A percentile compares a stretch with the other conserved stretches of the same genome.
Conservation (phyloP, 2,113 vertebrate species). For the Dicerorhinus sumatrensis region DNA sequence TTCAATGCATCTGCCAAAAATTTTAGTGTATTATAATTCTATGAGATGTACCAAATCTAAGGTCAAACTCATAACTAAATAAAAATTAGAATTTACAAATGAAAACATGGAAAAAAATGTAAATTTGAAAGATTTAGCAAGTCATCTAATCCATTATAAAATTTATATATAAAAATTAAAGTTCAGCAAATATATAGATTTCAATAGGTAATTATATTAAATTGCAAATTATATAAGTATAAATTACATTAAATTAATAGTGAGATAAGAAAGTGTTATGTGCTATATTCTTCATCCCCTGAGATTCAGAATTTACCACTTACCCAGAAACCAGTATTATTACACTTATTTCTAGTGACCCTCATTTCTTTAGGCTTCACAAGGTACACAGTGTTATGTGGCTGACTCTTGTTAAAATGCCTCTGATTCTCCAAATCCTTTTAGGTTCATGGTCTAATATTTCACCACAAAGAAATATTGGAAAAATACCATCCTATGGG, state of each 20-base stretch:
- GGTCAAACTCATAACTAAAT: no score
- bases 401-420: neutral
- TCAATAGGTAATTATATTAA: neutral
- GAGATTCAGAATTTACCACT: neutral
- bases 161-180: neutral
- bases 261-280: neutral
- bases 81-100: neutral
- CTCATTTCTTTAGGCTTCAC: neutral
- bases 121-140: neutral
- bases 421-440: no score
- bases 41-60: accelerated
- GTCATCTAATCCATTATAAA: neutral
- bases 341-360: neutral
- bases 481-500: neutral
- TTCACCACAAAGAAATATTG: neutral
- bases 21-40: neutral
- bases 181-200: neutral
- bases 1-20: accelerated
- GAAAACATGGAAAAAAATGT: neutral
- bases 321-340: neutral
- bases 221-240: no score
- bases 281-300: neutral
- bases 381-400: accelerated
- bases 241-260: neutral
- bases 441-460: accelerated